Evolutionary conservation across 2,797 vertebrate genomes (phyloP).

Genomic region (Neopelma chrysocephalum): DNA sequence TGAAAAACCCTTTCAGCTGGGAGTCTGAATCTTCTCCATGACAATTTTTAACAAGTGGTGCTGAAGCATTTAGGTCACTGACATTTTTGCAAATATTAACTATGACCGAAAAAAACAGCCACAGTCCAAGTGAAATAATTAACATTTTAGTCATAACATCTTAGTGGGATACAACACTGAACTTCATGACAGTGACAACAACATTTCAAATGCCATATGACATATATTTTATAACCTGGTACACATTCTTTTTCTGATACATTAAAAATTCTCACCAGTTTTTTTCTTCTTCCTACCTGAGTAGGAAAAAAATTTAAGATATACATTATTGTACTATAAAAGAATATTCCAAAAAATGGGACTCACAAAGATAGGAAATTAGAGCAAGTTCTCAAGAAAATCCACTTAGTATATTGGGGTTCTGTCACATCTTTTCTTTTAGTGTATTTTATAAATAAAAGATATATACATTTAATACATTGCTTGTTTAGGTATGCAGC

Average conservation of each 20-base stretch:
- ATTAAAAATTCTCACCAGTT: neutral
- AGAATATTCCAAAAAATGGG: accelerated
- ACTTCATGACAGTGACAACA: neutral
- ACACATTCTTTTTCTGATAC: accelerated
- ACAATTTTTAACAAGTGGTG: neutral
- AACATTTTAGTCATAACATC: neutral
- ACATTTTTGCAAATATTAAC: neutral
- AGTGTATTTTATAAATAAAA: neutral
- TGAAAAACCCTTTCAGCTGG: neutral
- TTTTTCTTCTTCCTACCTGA: neutral
- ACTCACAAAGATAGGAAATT: neutral
- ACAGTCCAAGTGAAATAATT: neutral
- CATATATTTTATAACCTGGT: neutral
- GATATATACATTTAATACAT: neutral
- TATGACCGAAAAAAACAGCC: neutral
- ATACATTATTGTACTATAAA: neutral
- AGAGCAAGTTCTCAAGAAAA: neutral
- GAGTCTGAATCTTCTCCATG: neutral
- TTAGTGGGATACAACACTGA: neutral
- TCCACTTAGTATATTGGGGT: neutral
- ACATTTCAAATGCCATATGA: neutral
- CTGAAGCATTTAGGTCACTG: neutral
- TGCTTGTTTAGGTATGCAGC: conserved; percentile 1
- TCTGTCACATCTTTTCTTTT: neutral
- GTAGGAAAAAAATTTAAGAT: neutral